A percentile compares a stretch with the other conserved stretches of the same genome.
phyloP scores from a whole-genome alignment of 2,888 invertebrate species.

The Tenthredo notha region DNA sequence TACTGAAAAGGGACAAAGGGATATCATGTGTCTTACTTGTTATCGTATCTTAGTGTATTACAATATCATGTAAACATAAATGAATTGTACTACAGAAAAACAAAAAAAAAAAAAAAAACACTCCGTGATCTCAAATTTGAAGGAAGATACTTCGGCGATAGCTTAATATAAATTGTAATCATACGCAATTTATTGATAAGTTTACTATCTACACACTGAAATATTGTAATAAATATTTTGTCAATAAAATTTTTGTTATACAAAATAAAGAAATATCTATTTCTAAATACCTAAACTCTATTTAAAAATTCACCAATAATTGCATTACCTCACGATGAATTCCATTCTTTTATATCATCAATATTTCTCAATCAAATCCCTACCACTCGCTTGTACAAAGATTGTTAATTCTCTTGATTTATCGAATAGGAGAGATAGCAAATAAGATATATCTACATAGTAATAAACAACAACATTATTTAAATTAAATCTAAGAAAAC shows the following conservation, averaged over 20 bases:
- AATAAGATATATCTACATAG: background rate
- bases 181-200: background rate
- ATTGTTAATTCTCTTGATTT: background rate
- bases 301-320: background rate
- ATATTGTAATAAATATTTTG: conserved; percentile 17
- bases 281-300: background rate
- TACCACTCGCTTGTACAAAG: background rate
- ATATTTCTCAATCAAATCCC: background rate
- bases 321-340: background rate
- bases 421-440: background rate
- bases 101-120: too few species aligned
- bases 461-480: background rate
- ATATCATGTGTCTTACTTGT: background rate
- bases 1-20: background rate
- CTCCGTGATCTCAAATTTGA: background rate
- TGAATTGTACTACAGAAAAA: background rate
- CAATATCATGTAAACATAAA: background rate
- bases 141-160: background rate
- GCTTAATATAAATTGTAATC: background rate
- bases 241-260: conserved; percentile 14
- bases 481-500: background rate
- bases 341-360: background rate
- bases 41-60: background rate
- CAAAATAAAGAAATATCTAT: background rate
- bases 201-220: background rate